Conservation (phyloP, 2,797 vertebrate genomes). For the Pseudochromis fuscus region DNA sequence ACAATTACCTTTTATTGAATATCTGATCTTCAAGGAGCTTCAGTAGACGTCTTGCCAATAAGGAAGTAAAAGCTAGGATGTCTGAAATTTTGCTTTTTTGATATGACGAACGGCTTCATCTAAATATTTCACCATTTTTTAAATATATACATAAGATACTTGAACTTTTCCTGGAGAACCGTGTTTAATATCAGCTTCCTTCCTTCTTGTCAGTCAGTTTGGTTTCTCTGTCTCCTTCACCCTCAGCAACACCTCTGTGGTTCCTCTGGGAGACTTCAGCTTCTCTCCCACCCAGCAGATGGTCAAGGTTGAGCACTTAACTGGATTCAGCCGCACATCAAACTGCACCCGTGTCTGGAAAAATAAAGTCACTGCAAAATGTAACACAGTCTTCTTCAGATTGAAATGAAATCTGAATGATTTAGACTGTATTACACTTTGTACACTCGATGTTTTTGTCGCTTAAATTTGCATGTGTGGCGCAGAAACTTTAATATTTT, state of each 20-base stretch:
- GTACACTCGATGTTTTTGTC: slow-evolving; percentile 1
- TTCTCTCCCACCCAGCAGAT: slow-evolving; percentile 66
- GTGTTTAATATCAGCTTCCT: slow-evolving; percentile 8
- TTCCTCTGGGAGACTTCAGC: slow-evolving; percentile 63
- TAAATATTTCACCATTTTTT: no score
- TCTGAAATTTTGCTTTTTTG: no score
- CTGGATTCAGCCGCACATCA: slow-evolving; percentile 60
- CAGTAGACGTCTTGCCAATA: no score
- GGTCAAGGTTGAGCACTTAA: slow-evolving; percentile 73
- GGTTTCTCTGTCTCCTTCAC: slow-evolving; percentile 52
- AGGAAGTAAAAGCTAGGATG: no score
- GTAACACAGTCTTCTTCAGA: slow-evolving; percentile 16
- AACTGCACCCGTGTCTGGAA: slow-evolving; percentile 40
- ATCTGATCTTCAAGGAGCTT: no score
- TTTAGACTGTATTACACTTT: background rate
- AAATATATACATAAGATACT: no score
- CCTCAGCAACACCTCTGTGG: slow-evolving; percentile 59
- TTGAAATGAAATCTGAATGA: slow-evolving; percentile 18
- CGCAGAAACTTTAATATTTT: slow-evolving; percentile 19
- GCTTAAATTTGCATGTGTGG: slow-evolving; percentile 7
- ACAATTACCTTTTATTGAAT: no score
- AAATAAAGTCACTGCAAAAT: slow-evolving; percentile 32
- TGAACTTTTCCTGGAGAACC: background rate
- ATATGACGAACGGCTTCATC: no score
- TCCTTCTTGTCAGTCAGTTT: slow-evolving; percentile 29